phyloP scores from a whole-genome alignment of 2,113 vertebrate genomes.

The Phylloscopus trochilus region DNA sequence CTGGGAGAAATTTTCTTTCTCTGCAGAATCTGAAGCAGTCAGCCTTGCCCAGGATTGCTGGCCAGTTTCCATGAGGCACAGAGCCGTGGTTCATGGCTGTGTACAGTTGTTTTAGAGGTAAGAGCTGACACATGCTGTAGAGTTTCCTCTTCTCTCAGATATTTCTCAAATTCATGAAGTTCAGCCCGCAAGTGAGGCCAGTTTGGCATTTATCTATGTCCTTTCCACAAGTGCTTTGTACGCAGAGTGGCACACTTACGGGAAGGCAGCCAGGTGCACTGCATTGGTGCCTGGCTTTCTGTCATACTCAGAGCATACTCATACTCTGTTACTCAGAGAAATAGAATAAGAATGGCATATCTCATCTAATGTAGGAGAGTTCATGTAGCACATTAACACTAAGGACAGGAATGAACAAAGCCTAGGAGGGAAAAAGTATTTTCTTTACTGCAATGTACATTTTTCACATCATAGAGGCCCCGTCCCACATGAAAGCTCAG shows the following conservation, averaged over 20 bases:
- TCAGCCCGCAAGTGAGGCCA: neutral
- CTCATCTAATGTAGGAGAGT: neutral
- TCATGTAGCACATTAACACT: neutral
- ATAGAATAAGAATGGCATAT: neutral
- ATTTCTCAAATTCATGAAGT: neutral
- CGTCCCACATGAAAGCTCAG: neutral
- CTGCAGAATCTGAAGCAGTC: neutral
- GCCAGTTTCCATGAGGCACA: neutral
- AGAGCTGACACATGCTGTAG: too few species aligned
- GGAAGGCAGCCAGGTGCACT: neutral
- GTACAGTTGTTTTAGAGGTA: neutral
- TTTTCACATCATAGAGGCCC: neutral
- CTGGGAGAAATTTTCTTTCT: neutral
- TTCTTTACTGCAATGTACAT: neutral
- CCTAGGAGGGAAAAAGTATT: neutral
- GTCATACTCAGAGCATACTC: neutral
- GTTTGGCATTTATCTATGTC: neutral
- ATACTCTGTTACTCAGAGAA: neutral
- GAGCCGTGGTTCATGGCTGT: neutral
- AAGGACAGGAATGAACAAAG: neutral
- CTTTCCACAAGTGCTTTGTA: neutral
- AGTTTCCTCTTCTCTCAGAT: neutral
- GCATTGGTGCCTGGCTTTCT: neutral
- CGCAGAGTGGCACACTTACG: neutral
- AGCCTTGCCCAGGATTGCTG: neutral